These are phyloP conservation scores for Acropternis orthonyx DNA, from an alignment of 2,797 vertebrate genomes.

Conservation along the genomic window DNA sequence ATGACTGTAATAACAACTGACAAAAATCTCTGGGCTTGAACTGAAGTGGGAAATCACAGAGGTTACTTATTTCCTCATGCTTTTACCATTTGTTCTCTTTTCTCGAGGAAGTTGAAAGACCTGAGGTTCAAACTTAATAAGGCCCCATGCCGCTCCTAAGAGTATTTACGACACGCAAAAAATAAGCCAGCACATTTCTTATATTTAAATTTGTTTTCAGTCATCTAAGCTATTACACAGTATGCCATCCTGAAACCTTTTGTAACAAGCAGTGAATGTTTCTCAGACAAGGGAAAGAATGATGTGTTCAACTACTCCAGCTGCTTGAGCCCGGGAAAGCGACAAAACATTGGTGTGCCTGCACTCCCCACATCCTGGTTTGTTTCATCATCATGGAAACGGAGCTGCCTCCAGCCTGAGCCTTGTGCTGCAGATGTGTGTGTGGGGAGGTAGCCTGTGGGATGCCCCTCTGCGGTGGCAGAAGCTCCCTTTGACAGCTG, in stretches of 20 bases:
- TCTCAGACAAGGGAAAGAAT: slow-evolving; percentile 74
- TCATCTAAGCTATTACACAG: slow-evolving; percentile 78
- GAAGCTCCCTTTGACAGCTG: slow-evolving; percentile 10
- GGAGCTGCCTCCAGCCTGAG: slow-evolving; percentile 9
- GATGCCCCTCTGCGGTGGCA: slow-evolving; percentile 33
- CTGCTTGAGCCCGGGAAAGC: slow-evolving; percentile 64
- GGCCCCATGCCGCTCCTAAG: slow-evolving; percentile 78
- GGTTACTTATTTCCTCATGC: slow-evolving; percentile 89
- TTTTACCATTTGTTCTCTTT: slow-evolving; percentile 87
- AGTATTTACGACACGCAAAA: slow-evolving; percentile 77
- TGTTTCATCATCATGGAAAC: background rate
- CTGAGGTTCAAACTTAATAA: slow-evolving; percentile 83
- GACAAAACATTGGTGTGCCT: slow-evolving; percentile 69
- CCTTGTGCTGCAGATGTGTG: background rate
- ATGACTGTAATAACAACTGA: slow-evolving; percentile 97
- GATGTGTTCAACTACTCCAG: slow-evolving; percentile 74
- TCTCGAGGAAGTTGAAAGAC: slow-evolving; percentile 80
- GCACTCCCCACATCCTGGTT: slow-evolving; percentile 35
- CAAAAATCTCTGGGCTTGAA: slow-evolving; percentile 92
- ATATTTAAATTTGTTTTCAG: slow-evolving; percentile 85
- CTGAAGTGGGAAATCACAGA: slow-evolving; percentile 93
- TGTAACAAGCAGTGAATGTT: slow-evolving; percentile 75
- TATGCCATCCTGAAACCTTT: slow-evolving; percentile 76
- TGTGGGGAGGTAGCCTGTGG: slow-evolving; percentile 6
- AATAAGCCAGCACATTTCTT: slow-evolving; percentile 76